Evolutionary conservation across 92 coral and sea anemone species (phyloP).

Genomic region (Porites cylindrica): DNA sequence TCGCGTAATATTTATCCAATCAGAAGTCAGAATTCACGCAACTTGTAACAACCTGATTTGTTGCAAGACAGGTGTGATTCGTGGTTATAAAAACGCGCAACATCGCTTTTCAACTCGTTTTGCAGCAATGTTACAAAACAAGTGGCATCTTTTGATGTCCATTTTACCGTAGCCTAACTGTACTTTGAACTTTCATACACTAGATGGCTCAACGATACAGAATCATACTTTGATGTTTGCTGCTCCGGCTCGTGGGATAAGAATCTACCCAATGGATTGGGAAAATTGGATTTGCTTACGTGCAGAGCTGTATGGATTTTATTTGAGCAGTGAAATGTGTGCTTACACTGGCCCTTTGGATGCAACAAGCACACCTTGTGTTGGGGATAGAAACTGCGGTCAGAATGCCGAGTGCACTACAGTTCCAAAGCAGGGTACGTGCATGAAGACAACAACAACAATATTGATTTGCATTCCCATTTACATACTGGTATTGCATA

Average conservation of each 20-base stretch:
- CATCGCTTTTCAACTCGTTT: too few species aligned
- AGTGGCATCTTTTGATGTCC: too few species aligned
- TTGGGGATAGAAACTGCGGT: constrained; percentile 89
- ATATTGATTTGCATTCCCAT: too few species aligned
- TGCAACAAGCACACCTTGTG: constrained; percentile 60
- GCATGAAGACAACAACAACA: too few species aligned
- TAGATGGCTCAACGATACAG: constrained; percentile 82
- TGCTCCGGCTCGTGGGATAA: constrained; percentile 80
- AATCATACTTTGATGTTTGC: constrained; percentile 72
- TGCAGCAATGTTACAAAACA: too few species aligned
- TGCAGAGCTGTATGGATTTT: constrained; percentile 87
- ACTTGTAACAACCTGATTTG: too few species aligned
- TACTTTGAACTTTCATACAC: neutral
- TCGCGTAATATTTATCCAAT: too few species aligned
- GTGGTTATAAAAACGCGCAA: too few species aligned
- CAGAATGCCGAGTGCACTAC: constrained; percentile 79
- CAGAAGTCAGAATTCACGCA: too few species aligned
- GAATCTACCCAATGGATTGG: constrained; percentile 72
- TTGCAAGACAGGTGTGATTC: too few species aligned
- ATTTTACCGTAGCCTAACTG: too few species aligned
- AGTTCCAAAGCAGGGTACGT: constrained; percentile 60
- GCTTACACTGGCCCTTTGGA: constrained; percentile 69
- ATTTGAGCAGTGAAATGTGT: constrained; percentile 79
- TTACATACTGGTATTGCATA: too few species aligned
- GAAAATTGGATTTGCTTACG: constrained; percentile 92